Evolutionary conservation across 2,888 invertebrate species (phyloP).

Genomic region (Agrochola circellaris): DNA sequence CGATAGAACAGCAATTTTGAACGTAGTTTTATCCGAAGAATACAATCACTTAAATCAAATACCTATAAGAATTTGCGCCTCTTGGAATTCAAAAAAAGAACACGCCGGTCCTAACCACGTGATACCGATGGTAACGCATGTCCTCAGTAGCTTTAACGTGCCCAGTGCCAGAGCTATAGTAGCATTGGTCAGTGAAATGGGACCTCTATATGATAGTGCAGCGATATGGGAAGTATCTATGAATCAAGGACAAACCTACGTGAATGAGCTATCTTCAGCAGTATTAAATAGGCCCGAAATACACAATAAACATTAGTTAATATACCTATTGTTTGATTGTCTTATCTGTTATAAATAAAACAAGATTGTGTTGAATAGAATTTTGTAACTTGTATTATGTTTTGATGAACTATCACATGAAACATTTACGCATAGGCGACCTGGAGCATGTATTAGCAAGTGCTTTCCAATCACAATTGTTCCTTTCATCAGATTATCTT

Average conservation of each 20-base stretch:
- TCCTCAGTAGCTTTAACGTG: slow-evolving; percentile 45
- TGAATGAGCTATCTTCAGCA: slow-evolving; percentile 43
- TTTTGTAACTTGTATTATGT: background rate
- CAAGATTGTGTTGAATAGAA: background rate
- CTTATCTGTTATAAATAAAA: slow-evolving; percentile 7
- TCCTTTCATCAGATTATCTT: background rate
- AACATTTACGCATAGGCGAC: background rate
- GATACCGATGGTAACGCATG: slow-evolving; percentile 47
- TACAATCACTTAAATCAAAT: slow-evolving; percentile 31
- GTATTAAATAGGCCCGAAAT: slow-evolving; percentile 23
- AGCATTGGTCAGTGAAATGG: slow-evolving; percentile 45
- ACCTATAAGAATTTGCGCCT: slow-evolving; percentile 42
- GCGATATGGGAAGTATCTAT: slow-evolving; percentile 59
- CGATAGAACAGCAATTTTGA: slow-evolving; percentile 25
- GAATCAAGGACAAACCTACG: slow-evolving; percentile 52
- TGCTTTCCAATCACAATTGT: background rate
- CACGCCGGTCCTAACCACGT: slow-evolving; percentile 27
- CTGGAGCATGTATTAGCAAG: background rate
- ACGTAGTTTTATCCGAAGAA: slow-evolving; percentile 40
- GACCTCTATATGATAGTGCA: slow-evolving; percentile 6
- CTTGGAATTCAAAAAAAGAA: slow-evolving; percentile 42
- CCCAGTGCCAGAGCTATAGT: slow-evolving; percentile 52
- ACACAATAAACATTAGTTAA: slow-evolving; percentile 32
- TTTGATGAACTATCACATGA: background rate
- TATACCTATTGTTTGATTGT: slow-evolving; percentile 25